Evolutionary conservation across 2,888 invertebrate species (phyloP).

Genomic region (Tetragnatha montana): DNA sequence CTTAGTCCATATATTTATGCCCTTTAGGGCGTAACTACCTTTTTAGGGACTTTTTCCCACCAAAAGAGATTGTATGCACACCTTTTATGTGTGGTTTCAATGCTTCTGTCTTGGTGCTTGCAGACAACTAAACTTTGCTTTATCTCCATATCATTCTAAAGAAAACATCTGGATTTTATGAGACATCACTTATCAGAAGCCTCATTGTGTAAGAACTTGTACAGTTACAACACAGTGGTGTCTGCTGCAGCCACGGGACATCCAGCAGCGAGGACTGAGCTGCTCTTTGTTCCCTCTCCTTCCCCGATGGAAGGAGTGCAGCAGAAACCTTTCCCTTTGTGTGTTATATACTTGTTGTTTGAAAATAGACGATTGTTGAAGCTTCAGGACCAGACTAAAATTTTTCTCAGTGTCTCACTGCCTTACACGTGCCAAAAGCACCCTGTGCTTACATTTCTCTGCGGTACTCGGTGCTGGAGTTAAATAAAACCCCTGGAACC

Average conservation of each 20-base stretch:
- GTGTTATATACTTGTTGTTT: conserved; percentile 66
- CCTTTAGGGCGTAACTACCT: conserved; percentile 35
- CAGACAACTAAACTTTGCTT: conserved; percentile 70
- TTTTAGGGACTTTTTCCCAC: conserved; percentile 55
- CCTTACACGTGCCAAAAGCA: conserved; percentile 72
- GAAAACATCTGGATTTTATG: conserved; percentile 69
- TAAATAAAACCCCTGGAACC: conserved; percentile 49
- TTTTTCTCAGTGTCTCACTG: conserved; percentile 71
- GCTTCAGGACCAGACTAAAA: conserved; percentile 69
- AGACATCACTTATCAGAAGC: conserved; percentile 67
- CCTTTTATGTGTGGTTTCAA: conserved; percentile 64
- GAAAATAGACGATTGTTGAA: conserved; percentile 62
- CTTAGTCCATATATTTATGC: conserved; percentile 59
- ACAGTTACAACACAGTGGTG: conserved; percentile 45
- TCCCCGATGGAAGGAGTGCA: conserved; percentile 50
- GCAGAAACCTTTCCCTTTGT: conserved; percentile 52
- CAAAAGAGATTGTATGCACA: conserved; percentile 60
- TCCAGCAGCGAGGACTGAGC: conserved; percentile 11
- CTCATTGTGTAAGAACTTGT: conserved; percentile 60
- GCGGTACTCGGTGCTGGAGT: conserved; percentile 70
- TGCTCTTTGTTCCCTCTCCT: conserved; percentile 25
- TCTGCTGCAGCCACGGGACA: conserved; percentile 52
- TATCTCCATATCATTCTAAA: conserved; percentile 70
- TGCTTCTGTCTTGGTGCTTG: conserved; percentile 71
- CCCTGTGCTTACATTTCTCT: conserved; percentile 66